phyloP scores from a whole-genome alignment of 2,888 invertebrate species.

The Chymomyza amoena region DNA sequence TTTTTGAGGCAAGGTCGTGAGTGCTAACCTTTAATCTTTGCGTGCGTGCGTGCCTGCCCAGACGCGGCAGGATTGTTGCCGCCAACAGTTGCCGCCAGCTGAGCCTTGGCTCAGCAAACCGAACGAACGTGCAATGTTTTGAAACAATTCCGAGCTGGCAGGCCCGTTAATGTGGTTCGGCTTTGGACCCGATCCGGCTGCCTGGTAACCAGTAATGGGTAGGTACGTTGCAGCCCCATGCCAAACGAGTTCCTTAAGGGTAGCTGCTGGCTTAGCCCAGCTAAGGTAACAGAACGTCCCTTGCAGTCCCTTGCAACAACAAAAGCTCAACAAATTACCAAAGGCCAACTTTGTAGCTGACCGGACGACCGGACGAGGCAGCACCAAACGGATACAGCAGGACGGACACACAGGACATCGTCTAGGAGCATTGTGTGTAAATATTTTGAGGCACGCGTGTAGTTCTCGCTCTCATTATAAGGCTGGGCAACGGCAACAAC shows the following conservation, averaged over 20 bases:
- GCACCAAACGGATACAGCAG: not conserved
- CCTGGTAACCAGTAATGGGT: not conserved
- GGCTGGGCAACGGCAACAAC: constrained; percentile 49
- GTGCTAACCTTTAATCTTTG: constrained; percentile 69
- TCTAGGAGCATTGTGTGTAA: constrained; percentile 68
- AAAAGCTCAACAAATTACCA: constrained; percentile 72
- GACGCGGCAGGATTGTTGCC: constrained; percentile 5
- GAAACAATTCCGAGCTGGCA: constrained; percentile 21
- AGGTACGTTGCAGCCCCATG: not conserved
- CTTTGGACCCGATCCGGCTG: not conserved
- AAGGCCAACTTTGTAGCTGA: constrained; percentile 68
- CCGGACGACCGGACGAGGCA: constrained; percentile 53
- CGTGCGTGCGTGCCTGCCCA: constrained; percentile 44
- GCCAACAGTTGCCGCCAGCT: constrained; percentile 38
- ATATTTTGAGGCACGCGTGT: constrained; percentile 74
- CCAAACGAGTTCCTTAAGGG: constrained; percentile 22
- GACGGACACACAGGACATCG: constrained; percentile 9
- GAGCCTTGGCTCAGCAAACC: constrained; percentile 14
- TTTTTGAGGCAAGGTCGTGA: constrained; percentile 58
- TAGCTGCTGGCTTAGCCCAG: too few species aligned
- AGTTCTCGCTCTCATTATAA: constrained; percentile 69
- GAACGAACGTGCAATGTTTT: constrained; percentile 41
- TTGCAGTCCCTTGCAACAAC: constrained; percentile 17
- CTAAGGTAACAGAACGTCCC: not conserved
- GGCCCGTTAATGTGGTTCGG: not conserved